Evolutionary conservation across 2,113 vertebrate species (phyloP), one percentile per base, ranked within the genome.

Genomic region (Nyctibius bracteatus): DNA sequence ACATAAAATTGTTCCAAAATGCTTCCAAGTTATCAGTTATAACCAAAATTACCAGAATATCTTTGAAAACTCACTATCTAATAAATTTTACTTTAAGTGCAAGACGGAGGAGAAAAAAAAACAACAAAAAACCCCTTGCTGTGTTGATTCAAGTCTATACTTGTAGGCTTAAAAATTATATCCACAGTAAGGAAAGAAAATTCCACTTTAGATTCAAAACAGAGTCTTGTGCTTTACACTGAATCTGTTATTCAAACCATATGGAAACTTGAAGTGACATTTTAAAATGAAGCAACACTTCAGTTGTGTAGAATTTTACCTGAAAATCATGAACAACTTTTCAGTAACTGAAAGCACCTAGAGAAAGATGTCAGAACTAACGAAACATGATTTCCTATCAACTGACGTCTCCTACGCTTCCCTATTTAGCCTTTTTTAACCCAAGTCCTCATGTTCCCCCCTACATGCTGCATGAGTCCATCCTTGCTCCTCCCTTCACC

Each of bases 391-490:
- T 68, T 41, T 72, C 66, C 57, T 55, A 33, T 8, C 37, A 62
- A 4, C 2, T 51, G n/a, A 59, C 72, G 24, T 44, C 44, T 55
- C 52, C 55, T 8, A 46, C 8, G 15, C 24, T 71, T 74, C 35
- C 43, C 30, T 75, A 11, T 21, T 55, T 28, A 87, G 11, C 30
- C 3, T 35, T 39, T 54, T 47, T n/a, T 3, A 71, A 8, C 46
- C 21, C 13, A 41, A 39, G 5, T 31, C 52, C 7, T 55, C 31
- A 9, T 5, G 17, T 14, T 33, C 2, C 4, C 13, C 17, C 5
- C 3, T 4, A 20, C 12, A 58, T 5, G 24, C 23, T 16, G 2
- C 0, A 0, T 0, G 28, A 61, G 41, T 9, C 46, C 25, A 39
- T 19, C 37, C 2, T 2, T 7, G 37, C 61, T 84, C 14, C 46